Evolutionary conservation across 1,140 invertebrate genomes (phyloP).

Genomic region (Adoxophyes honmai): DNA sequence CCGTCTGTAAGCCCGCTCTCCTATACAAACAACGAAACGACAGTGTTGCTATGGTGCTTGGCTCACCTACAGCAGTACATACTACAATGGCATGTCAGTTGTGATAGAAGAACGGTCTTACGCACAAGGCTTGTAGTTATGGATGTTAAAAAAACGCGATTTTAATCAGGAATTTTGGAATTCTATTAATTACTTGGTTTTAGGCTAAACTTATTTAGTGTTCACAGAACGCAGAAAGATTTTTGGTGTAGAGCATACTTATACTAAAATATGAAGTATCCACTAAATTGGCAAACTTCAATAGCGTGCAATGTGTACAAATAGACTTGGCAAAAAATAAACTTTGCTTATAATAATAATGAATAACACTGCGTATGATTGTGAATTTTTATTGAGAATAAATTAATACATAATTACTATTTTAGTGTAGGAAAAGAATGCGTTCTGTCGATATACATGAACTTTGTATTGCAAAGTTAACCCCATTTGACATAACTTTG

Average conservation of each 20-base stretch:
- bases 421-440: constrained; percentile 5
- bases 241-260: neutral
- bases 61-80: too few relatives aligned
- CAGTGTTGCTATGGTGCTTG: too few relatives aligned
- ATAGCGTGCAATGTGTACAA: constrained; percentile 14
- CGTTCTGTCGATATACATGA: neutral
- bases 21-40: too few relatives aligned
- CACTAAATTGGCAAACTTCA: constrained; percentile 4
- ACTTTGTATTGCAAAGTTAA: neutral
- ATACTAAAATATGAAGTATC: neutral
- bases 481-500: neutral
- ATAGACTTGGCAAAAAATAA: constrained; percentile 7
- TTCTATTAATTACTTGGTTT: too few relatives aligned
- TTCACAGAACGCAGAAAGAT: neutral
- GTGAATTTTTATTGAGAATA: constrained; percentile 14
- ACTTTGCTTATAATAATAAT: constrained; percentile 4
- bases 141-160: too few relatives aligned
- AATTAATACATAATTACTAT: constrained; percentile 11
- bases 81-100: too few relatives aligned
- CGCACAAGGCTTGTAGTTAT: too few relatives aligned
- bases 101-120: too few relatives aligned
- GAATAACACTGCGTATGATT: constrained; percentile 15
- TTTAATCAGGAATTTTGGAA: too few relatives aligned
- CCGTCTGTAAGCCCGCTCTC: neutral
- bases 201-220: neutral